These are phyloP conservation scores for Laticauda colubrina DNA, from an alignment of 2,113 vertebrate species.

Conservation along the genomic window DNA sequence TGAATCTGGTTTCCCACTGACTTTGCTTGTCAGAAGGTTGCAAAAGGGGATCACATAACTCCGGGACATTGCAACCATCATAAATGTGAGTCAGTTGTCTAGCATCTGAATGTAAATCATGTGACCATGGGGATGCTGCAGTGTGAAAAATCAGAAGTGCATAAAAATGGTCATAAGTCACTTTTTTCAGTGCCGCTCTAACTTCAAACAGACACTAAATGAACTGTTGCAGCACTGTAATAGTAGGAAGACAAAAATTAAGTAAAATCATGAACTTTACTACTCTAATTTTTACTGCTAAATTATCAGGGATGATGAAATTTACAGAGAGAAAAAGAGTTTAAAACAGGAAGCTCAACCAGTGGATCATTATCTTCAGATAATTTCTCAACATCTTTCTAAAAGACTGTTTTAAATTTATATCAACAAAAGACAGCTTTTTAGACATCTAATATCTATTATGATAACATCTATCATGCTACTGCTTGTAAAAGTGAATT, in stretches of 20 bases:
- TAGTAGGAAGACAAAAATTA: background rate
- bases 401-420: background rate
- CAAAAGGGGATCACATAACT: background rate
- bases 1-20: background rate
- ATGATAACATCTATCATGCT: background rate
- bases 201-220: background rate
- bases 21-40: background rate
- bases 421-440: background rate
- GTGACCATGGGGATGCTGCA: background rate
- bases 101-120: background rate
- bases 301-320: background rate
- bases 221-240: background rate
- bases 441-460: background rate
- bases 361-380: background rate
- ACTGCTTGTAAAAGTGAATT: background rate
- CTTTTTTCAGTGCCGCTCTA: background rate
- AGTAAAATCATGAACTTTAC: background rate
- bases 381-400: background rate
- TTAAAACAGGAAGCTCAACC: background rate
- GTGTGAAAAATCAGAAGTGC: background rate
- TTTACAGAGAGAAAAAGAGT: background rate
- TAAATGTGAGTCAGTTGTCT: background rate
- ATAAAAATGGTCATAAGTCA: background rate
- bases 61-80: background rate
- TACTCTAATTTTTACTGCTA: background rate